Evolutionary conservation across 2,113 vertebrate species (phyloP).

Genomic region (Plectropomus leopardus): DNA sequence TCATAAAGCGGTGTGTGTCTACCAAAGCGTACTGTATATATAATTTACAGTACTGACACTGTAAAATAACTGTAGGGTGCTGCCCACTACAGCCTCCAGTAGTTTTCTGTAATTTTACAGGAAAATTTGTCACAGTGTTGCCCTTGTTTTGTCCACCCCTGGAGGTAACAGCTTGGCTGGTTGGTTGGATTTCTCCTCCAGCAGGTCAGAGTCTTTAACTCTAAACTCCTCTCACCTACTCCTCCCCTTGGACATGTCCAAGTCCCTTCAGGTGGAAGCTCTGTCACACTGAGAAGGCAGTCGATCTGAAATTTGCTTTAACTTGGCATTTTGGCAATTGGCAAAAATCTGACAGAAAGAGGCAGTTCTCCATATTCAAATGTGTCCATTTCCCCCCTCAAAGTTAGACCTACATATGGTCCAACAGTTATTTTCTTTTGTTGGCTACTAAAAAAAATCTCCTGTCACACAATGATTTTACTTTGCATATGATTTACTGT

Average conservation of each 20-base stretch:
- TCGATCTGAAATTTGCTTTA: constrained; percentile 52
- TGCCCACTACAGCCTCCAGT: too few relatives aligned
- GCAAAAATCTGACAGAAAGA: constrained; percentile 56
- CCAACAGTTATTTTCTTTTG: background rate
- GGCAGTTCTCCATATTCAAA: background rate
- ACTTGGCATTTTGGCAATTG: constrained; percentile 52
- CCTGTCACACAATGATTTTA: background rate
- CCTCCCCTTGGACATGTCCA: constrained; percentile 31
- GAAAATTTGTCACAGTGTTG: too few relatives aligned
- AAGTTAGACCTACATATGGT: background rate
- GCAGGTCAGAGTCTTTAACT: constrained; percentile 34
- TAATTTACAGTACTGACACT: too few relatives aligned
- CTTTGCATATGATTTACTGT: background rate
- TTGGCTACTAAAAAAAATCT: background rate
- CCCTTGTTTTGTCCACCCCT: background rate
- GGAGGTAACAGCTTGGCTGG: constrained; percentile 17
- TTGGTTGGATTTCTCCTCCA: constrained; percentile 40
- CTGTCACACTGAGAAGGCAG: constrained; percentile 32
- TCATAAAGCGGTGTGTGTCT: too few relatives aligned
- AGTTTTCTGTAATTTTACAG: too few relatives aligned
- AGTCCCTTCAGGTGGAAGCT: constrained; percentile 44
- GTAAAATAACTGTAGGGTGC: too few relatives aligned
- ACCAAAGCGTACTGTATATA: too few relatives aligned
- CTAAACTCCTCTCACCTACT: constrained; percentile 22
- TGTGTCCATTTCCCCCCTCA: background rate